Base-by-base conservation (phyloP, 1,140 invertebrate genomes). In the Drosophila nasuta region DNA sequence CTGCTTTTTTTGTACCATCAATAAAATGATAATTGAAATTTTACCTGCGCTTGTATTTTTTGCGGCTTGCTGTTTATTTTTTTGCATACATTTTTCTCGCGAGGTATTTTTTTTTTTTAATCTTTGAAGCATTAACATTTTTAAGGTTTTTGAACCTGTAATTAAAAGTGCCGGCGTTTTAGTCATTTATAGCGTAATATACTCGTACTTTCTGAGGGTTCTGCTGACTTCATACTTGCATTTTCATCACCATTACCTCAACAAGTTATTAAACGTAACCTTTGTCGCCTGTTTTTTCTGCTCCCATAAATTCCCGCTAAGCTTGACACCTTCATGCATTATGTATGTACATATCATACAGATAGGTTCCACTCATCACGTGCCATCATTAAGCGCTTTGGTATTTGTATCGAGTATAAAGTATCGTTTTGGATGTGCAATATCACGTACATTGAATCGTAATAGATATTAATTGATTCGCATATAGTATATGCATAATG, bases 11-110 rank as follows among this genome's bases (percentile, higher is more conserved):
- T 69, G 66, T 76, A 56, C 75, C 72, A 72, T 87, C 70, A 89
- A 83, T 88, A 81, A 81, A 89, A 88, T 75, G 69, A 54, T 80
- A 78, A 87, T 83, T 88, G 65, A 67, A 78, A 78, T 83, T 63
- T 77, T 87, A 79, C 72, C 69, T 62, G 52, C 48, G 11, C 33
- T 60, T 28, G 35, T 73, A 59, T 82, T 68, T 82, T 68, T 15
- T 38, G 28, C 13, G 28, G 71, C 13, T 17, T 68, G 41, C 65
- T 67, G 13, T 59, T 41, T 41, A 57, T 41, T 77, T 60, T 25
- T 81, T 75, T 78, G 35, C 70, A 45, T 30, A 59, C 49, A 59
- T 60, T 54, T 48, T 57, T 13, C 6, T 46, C 41, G 5, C 0
- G 20, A 59, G 25, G 20, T 46, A 8, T 66, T 56, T 52, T 48